These are phyloP conservation scores for Ischnus inquisitorius DNA, from an alignment of 2,888 invertebrate species.

Conservation along the genomic window DNA sequence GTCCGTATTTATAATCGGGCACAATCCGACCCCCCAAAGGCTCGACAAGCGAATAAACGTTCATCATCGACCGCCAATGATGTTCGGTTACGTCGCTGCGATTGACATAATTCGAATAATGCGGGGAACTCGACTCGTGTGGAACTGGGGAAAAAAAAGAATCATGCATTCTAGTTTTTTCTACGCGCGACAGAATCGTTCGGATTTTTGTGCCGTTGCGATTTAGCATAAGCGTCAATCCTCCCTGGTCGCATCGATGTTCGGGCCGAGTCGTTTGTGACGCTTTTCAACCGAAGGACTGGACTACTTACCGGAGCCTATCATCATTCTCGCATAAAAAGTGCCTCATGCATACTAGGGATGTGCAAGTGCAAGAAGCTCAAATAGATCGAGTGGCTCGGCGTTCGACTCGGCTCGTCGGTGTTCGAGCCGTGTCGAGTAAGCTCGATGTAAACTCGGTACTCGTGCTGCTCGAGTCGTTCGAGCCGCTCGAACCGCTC, in stretches of 20 bases:
- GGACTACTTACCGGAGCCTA: neutral
- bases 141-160: constrained; percentile 6
- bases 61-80: too few relatives aligned
- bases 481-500: too few relatives aligned
- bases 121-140: neutral
- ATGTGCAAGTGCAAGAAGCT: too few relatives aligned
- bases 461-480: too few relatives aligned
- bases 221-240: constrained; percentile 10
- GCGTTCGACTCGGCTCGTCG: too few relatives aligned
- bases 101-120: neutral
- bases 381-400: too few relatives aligned
- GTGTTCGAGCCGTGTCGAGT: too few relatives aligned
- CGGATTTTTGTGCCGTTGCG: neutral
- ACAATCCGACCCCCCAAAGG: too few relatives aligned
- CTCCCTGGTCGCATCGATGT: neutral
- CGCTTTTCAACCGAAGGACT: neutral
- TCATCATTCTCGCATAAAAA: constrained; percentile 40
- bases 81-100: too few relatives aligned
- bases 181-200: neutral
- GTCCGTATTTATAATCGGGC: too few relatives aligned
- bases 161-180: constrained; percentile 14
- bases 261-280: neutral
- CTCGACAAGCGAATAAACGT: too few relatives aligned
- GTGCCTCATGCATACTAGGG: constrained; percentile 57
- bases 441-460: too few relatives aligned